phyloP scores from a whole-genome alignment of 2,888 invertebrate species.

The Drosophila atripex region DNA sequence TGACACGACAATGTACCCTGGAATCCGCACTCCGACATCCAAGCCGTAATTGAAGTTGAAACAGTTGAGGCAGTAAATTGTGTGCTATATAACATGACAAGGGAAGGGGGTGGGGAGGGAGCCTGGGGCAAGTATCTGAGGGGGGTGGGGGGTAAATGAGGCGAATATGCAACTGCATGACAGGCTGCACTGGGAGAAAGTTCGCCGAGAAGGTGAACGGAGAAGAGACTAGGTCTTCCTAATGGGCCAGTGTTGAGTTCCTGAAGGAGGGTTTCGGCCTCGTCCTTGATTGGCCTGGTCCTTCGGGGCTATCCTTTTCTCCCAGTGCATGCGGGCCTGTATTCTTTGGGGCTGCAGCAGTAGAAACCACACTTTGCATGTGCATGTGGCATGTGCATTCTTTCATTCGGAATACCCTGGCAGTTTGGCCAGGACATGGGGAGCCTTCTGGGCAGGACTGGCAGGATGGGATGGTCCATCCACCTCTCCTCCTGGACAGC shows the following conservation, averaged over 20 bases:
- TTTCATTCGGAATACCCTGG: slow-evolving; percentile 9
- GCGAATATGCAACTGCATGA: slow-evolving; percentile 26
- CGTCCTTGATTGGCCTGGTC: too few relatives aligned
- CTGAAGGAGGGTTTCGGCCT: too few relatives aligned
- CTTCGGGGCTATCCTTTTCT: too few relatives aligned
- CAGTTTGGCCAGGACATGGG: too few relatives aligned
- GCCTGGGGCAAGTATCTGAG: neutral
- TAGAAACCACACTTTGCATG: neutral
- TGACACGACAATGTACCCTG: slow-evolving; percentile 15
- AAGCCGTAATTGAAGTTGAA: slow-evolving; percentile 67
- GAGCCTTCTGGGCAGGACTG: too few relatives aligned
- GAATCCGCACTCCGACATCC: slow-evolving; percentile 28
- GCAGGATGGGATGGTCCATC: slow-evolving; percentile 29
- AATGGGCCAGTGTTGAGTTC: too few relatives aligned
- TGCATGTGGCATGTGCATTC: slow-evolving; percentile 51
- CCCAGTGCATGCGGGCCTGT: neutral
- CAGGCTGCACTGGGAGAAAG: neutral
- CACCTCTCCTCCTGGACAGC: too few relatives aligned
- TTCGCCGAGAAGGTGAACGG: neutral
- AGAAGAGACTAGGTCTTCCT: neutral
- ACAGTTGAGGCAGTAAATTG: slow-evolving; percentile 70
- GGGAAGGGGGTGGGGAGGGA: slow-evolving; percentile 21
- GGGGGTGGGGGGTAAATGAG: slow-evolving; percentile 4
- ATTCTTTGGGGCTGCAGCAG: neutral
- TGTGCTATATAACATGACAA: slow-evolving; percentile 50